Conservation (phyloP, 2,888 invertebrate genomes). For the Plebejus melissa region DNA sequence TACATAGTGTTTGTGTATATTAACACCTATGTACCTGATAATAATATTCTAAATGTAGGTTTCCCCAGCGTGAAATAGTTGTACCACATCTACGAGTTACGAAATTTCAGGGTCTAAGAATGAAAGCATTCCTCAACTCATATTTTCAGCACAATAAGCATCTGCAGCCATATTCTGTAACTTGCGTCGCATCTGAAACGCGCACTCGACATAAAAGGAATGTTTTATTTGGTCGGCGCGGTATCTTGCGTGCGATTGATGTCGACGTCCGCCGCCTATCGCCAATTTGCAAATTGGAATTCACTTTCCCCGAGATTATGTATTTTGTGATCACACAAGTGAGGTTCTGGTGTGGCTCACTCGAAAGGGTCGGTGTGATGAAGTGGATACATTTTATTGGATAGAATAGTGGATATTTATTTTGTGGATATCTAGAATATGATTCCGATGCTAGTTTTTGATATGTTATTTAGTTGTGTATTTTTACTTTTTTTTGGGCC, state of each 20-base stretch:
- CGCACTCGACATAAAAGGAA: conserved; percentile 54
- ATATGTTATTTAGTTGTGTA: background rate
- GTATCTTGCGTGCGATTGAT: conserved; percentile 50
- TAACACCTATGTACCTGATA: no score
- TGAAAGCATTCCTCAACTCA: no score
- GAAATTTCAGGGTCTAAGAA: no score
- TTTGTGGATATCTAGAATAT: background rate
- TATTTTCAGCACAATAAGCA: background rate
- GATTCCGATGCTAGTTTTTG: background rate
- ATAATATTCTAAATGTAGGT: no score
- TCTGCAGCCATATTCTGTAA: conserved; percentile 22
- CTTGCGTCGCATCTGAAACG: conserved; percentile 36
- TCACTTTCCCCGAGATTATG: conserved; percentile 16
- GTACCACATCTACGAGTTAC: no score
- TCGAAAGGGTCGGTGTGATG: conserved; percentile 6
- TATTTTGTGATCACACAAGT: conserved; percentile 12
- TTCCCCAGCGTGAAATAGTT: no score
- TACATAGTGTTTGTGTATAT: no score
- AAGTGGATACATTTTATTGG: background rate
- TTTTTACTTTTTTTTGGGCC: background rate
- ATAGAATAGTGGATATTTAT: background rate
- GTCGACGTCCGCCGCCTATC: conserved; percentile 30
- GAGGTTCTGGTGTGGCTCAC: conserved; percentile 3
- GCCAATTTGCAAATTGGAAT: conserved; percentile 34
- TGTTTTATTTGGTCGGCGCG: conserved; percentile 60